Conservation (phyloP, 2,797 vertebrate species). For the Leuciscus waleckii region DNA sequence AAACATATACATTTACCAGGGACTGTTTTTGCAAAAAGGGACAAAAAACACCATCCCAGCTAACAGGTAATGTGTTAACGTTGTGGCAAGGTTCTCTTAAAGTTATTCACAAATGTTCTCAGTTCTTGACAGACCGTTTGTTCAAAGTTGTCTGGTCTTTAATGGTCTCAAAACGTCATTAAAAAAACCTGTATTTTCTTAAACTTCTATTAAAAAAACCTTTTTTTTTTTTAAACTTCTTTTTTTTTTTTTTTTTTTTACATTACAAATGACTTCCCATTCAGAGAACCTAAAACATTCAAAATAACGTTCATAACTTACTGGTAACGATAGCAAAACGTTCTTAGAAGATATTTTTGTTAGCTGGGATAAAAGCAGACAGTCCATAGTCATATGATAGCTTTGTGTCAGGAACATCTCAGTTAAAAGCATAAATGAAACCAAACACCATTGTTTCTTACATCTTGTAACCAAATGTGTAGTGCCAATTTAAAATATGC, state of each 20-base stretch:
- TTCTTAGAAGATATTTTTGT: not conserved
- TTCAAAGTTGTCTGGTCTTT: not conserved
- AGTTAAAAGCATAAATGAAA: not conserved
- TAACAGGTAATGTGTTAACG: too few relatives aligned
- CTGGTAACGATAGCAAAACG: not conserved
- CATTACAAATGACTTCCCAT: not conserved
- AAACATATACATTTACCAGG: not conserved
- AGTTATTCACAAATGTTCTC: not conserved
- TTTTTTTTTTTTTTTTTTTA: not conserved
- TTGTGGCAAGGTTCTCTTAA: not conserved
- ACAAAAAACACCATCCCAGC: not conserved
- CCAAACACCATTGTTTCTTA: not conserved
- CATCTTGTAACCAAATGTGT: not conserved
- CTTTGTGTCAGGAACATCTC: not conserved
- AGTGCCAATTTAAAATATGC: not conserved
- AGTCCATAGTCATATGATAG: not conserved
- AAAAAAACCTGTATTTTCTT: not conserved
- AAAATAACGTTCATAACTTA: not conserved
- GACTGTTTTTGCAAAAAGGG: not conserved
- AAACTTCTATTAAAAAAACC: not conserved
- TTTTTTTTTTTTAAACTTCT: too few relatives aligned
- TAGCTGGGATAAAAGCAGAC: conserved; percentile 2
- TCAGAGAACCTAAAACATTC: not conserved
- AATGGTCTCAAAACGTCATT: not conserved
- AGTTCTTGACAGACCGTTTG: not conserved